These are phyloP conservation scores for Panthera uncia DNA, from an alignment of 2,113 vertebrate species.

Conservation along the genomic window DNA sequence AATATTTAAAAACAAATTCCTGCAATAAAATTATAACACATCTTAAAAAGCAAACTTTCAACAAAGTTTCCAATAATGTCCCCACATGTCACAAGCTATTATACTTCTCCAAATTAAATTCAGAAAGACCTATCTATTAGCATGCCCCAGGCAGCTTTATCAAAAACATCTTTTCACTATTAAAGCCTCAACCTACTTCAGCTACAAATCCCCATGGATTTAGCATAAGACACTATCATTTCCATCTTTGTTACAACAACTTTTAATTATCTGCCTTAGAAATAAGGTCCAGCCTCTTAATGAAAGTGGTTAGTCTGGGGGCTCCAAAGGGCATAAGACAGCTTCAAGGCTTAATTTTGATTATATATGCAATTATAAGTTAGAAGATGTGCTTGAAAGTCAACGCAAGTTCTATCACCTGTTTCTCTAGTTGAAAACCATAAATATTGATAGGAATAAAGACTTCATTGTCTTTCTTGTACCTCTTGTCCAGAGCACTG, in stretches of 20 bases:
- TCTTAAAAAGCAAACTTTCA: constrained; percentile 1
- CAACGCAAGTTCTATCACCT: neutral
- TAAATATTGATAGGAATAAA: neutral
- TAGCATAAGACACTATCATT: constrained; percentile 55
- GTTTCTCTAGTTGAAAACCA: neutral
- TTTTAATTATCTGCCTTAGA: constrained; percentile 70
- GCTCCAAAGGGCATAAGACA: neutral
- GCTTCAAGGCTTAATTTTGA: constrained; percentile 22
- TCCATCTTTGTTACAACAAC: constrained; percentile 52
- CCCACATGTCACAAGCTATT: neutral
- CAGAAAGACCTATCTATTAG: neutral
- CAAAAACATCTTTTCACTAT: constrained; percentile 56
- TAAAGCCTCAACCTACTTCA: constrained; percentile 65
- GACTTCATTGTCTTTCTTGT: neutral
- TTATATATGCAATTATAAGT: neutral
- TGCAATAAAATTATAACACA: neutral
- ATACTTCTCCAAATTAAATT: constrained; percentile 52
- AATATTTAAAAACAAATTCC: neutral
- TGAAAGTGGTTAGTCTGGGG: constrained; percentile 38
- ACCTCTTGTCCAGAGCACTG: neutral
- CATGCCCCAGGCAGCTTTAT: constrained; percentile 46
- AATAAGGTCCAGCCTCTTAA: constrained; percentile 53
- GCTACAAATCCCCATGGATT: constrained; percentile 48
- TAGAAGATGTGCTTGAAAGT: constrained; percentile 30
- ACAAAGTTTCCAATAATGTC: neutral